Base-by-base conservation (phyloP, 2,888 invertebrate species). In the Cerastis rubricosa region DNA sequence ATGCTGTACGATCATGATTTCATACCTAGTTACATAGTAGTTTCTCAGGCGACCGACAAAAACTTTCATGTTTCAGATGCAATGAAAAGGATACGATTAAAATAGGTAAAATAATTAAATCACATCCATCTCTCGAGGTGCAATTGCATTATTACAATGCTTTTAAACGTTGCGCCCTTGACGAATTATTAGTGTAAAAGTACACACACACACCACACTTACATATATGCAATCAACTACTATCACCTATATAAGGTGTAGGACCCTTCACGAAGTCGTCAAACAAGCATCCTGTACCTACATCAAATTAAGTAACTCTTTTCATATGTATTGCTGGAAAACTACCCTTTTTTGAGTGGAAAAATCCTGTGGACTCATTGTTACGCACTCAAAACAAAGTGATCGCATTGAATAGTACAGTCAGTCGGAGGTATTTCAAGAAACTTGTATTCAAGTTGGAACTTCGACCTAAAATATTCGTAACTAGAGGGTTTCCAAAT, bases 101-200 rank as follows among this genome's bases (percentile, higher is more conserved):
- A 64, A 54, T 77, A 79, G 47, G 63, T 71, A 45, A 70, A 29
- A 70, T 19, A 77, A 9, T 77, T 29, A 63, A 90, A 89, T 69
- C 79, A 14, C 86, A 90, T 84, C 85, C 88, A 71, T 77, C 78
- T 57, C 45, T 81, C 57, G 88, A 89, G 51, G 85, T 90, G 11
- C 84, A 87, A 80, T 85, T 90, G 80, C 87, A 90, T 84, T 90
- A 85, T 71, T 75, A 82, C 68, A 61, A 80, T 61, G 67, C 69
- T 35, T 87, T 81, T 70, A 51, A 61, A 4, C 2, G 29, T 22
- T 22, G 63, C 35, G 65, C 69, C 0, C 57, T 68, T 40, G 72
- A 81, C 3, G 47, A 64, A 59, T 29, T 19, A 29, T 19, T 59
- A 29, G 3, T 59, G 29, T 59, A 59, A 59, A 51, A 29, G 19